phyloP scores from a whole-genome alignment of 1,140 invertebrate species.

The Drosophila tsacasi region DNA sequence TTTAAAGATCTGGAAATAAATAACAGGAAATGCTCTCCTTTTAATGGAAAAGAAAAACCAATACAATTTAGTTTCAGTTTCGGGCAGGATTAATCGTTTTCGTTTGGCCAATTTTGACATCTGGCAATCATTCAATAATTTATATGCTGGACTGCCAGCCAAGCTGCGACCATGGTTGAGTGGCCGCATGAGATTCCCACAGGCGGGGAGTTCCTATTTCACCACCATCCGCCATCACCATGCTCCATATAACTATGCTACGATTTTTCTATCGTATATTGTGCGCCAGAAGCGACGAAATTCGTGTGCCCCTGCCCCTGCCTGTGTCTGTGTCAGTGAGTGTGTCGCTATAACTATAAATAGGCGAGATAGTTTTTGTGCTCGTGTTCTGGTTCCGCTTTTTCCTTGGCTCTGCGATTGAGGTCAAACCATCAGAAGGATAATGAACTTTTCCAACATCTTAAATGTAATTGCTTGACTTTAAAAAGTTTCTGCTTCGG shows the following conservation, averaged over 20 bases:
- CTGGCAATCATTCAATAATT: slow-evolving; percentile 72
- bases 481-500: slow-evolving; percentile 55
- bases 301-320: slow-evolving; percentile 22
- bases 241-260: slow-evolving; percentile 56
- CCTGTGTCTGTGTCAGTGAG: slow-evolving; percentile 13
- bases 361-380: slow-evolving; percentile 75
- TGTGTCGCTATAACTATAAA: slow-evolving; percentile 60
- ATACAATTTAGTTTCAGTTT: slow-evolving; percentile 22
- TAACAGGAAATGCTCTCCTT: neutral
- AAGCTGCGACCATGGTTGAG: slow-evolving; percentile 42
- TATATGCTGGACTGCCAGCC: slow-evolving; percentile 40
- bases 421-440: slow-evolving; percentile 73
- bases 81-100: slow-evolving; percentile 62
- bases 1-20: neutral
- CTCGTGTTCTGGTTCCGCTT: slow-evolving; percentile 57
- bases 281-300: slow-evolving; percentile 46
- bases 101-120: slow-evolving; percentile 67
- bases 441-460: slow-evolving; percentile 75
- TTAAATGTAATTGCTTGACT: slow-evolving; percentile 58
- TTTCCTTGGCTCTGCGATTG: slow-evolving; percentile 60
- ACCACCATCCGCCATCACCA: neutral
- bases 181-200: slow-evolving; percentile 40
- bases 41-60: neutral
- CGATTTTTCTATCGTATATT: slow-evolving; percentile 28
- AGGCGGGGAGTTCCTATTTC: slow-evolving; percentile 2